Conservation (phyloP, 2,797 vertebrate species). For the Glossophaga mutica region DNA sequence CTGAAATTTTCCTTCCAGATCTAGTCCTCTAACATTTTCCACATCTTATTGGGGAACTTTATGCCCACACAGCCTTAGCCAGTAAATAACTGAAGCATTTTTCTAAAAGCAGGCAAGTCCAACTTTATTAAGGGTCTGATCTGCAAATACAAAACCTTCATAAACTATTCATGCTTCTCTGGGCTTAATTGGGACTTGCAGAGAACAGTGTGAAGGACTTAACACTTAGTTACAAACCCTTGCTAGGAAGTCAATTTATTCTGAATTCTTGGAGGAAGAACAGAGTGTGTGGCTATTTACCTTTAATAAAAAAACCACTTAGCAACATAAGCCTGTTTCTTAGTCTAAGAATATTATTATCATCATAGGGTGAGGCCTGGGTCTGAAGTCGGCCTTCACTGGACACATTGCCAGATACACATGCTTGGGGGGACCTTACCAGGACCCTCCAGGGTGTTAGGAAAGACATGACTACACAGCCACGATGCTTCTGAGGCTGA, state of each 20-base stretch:
- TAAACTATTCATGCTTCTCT: slow-evolving; percentile 46
- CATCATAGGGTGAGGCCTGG: not conserved
- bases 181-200: not conserved
- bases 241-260: slow-evolving; percentile 33
- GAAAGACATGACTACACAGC: not conserved
- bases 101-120: slow-evolving; percentile 20
- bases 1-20: not conserved
- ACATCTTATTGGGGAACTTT: not conserved
- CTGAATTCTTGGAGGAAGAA: slow-evolving; percentile 32
- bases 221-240: not conserved
- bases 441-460: not conserved
- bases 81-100: not conserved
- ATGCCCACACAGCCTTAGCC: not conserved
- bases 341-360: not conserved
- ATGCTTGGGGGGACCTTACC: rapidly evolving
- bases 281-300: slow-evolving; percentile 15
- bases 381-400: not conserved
- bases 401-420: not conserved
- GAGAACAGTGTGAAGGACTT: not conserved
- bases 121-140: not conserved
- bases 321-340: not conserved
- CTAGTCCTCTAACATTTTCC: not conserved
- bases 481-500: not conserved
- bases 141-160: slow-evolving; percentile 15
- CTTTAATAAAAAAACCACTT: slow-evolving; percentile 47